Evolutionary conservation across 2,797 vertebrate genomes (phyloP).

Genomic region (Acipenser ruthenus): DNA sequence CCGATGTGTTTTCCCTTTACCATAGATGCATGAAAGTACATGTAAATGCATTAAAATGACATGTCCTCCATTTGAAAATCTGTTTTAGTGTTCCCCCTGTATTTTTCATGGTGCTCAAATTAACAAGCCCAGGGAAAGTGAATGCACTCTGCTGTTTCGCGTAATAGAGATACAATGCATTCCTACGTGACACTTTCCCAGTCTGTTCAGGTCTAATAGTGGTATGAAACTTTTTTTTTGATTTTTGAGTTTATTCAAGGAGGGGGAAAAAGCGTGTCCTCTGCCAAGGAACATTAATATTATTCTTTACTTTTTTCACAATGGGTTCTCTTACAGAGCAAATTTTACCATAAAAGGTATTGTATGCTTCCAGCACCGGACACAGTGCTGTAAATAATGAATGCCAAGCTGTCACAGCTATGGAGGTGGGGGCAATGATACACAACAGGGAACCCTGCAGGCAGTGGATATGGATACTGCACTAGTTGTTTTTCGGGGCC

Average conservation of each 20-base stretch:
- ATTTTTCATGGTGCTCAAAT: no score
- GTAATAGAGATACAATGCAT: no score
- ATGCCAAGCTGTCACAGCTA: not conserved
- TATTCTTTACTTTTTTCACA: no score
- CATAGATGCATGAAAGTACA: no score
- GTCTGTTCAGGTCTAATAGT: conserved; percentile 23
- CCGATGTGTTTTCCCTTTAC: no score
- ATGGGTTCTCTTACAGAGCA: conserved; percentile 24
- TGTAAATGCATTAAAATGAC: no score
- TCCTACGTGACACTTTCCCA: no score
- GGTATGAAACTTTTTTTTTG: conserved; percentile 42
- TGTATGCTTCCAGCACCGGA: conserved; percentile 12
- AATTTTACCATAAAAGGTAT: conserved; percentile 31
- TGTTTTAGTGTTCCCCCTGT: no score
- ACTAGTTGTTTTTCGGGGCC: not conserved
- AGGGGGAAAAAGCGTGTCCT: conserved; percentile 41
- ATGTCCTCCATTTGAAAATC: no score
- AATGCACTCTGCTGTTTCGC: no score
- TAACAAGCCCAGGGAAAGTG: no score
- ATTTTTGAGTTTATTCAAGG: conserved; percentile 53
- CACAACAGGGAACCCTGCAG: not conserved
- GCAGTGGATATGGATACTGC: not conserved
- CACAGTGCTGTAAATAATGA: not conserved
- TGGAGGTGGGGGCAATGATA: not conserved
- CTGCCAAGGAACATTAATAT: conserved; percentile 26